Conservation (phyloP, 2,113 vertebrate species). For the Zosterops borbonicus region DNA sequence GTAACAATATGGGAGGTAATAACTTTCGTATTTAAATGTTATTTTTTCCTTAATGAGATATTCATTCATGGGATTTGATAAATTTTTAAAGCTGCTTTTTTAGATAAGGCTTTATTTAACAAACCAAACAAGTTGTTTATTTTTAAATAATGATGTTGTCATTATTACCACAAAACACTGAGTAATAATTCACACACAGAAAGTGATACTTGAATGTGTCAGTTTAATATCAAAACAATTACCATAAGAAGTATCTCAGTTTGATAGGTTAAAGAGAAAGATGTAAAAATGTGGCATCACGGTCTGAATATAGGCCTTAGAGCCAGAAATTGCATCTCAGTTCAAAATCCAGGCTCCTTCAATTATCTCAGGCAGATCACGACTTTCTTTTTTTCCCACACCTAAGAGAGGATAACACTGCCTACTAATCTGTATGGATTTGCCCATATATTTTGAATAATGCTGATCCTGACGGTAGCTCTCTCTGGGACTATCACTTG, state of each 20-base stretch:
- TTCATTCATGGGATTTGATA: constrained; percentile 13
- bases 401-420: background rate
- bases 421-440: background rate
- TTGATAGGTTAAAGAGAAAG: constrained; percentile 71
- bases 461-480: background rate
- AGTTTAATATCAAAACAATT: constrained; percentile 76
- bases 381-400: background rate
- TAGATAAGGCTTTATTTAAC: constrained; percentile 45
- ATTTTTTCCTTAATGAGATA: constrained; percentile 44
- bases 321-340: constrained; percentile 10
- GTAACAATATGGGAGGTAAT: constrained; percentile 42
- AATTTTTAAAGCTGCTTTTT: constrained; percentile 29
- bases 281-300: constrained; percentile 15
- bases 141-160: constrained; percentile 79
- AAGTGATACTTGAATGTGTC: constrained; percentile 73
- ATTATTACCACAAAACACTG: constrained; percentile 74
- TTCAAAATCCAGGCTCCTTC: constrained; percentile 6
- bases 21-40: constrained; percentile 43
- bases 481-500: background rate
- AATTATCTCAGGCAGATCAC: background rate
- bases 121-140: constrained; percentile 68
- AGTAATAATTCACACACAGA: constrained; percentile 78
- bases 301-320: constrained; percentile 11
- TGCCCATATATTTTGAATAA: background rate
- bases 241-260: constrained; percentile 60